phyloP scores from a whole-genome alignment of 2,113 vertebrate species.

The Cyprinodon variegatus region DNA sequence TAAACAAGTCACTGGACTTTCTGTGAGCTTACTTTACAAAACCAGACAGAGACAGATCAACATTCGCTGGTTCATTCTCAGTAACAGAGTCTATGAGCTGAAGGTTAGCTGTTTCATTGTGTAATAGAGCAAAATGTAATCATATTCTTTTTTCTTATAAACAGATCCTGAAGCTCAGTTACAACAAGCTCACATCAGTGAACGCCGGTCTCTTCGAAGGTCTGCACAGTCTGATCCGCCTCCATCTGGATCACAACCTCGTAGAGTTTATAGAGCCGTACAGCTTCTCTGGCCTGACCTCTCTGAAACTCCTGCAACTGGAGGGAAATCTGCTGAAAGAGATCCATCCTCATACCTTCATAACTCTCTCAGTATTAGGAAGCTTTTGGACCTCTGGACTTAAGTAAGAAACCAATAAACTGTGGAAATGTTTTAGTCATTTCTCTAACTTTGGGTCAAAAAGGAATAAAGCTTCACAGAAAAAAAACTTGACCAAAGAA shows the following conservation, averaged over 20 bases:
- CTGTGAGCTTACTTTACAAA: not conserved
- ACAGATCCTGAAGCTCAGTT: constrained; percentile 83
- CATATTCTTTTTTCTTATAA: not conserved
- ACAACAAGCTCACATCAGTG: constrained; percentile 81
- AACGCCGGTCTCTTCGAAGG: constrained; percentile 74
- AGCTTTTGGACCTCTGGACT: constrained; percentile 80
- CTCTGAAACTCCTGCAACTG: constrained; percentile 81
- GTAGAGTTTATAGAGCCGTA: constrained; percentile 81
- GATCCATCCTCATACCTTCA: constrained; percentile 81
- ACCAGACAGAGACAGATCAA: not conserved
- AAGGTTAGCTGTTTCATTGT: not conserved
- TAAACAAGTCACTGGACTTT: not conserved
- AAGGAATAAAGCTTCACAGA: not conserved
- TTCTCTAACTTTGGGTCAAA: not conserved
- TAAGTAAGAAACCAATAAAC: constrained; percentile 57
- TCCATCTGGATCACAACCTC: constrained; percentile 82
- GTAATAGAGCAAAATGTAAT: not conserved
- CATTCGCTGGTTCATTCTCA: not conserved
- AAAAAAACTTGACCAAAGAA: not conserved
- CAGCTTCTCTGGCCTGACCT: constrained; percentile 78
- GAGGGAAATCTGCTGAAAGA: constrained; percentile 80
- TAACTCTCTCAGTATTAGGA: constrained; percentile 80
- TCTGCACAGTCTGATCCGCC: constrained; percentile 73
- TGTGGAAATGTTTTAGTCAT: not conserved
- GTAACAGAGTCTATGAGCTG: not conserved